Conservation (phyloP, 2,888 invertebrate genomes). For the Eugnorisma glareosa region DNA sequence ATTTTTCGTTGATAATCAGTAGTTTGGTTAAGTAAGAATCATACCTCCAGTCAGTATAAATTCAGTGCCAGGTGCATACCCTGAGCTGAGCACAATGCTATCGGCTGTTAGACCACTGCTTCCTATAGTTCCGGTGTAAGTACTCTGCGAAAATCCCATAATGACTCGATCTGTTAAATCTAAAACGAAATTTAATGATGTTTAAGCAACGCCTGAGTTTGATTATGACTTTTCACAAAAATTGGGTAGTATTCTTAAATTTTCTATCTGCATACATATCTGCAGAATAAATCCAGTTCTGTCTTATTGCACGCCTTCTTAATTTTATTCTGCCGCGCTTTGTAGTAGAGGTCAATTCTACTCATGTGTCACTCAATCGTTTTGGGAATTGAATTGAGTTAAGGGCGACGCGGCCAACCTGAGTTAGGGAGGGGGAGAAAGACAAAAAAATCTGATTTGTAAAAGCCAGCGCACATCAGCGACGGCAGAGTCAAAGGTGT, state of each 20-base stretch:
- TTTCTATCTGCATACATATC: too few species aligned
- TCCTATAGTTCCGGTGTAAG: conserved; percentile 75
- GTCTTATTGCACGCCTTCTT: not conserved
- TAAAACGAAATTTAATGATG: not conserved
- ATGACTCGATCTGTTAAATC: conserved; percentile 7
- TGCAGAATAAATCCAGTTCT: not conserved
- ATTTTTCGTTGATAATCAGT: not conserved
- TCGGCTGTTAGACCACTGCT: conserved; percentile 69
- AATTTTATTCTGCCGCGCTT: too few species aligned
- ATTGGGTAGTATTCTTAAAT: not conserved
- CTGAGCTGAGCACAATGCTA: conserved; percentile 73
- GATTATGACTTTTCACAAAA: not conserved
- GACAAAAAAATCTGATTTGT: too few species aligned
- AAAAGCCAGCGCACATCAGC: too few species aligned
- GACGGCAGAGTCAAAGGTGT: too few species aligned
- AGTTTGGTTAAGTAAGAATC: conserved; percentile 10
- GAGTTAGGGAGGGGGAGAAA: too few species aligned
- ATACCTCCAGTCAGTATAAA: conserved; percentile 78
- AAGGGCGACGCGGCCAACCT: too few species aligned
- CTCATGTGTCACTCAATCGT: too few species aligned
- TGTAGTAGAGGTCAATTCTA: too few species aligned
- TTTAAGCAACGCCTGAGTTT: not conserved
- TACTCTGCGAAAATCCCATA: conserved; percentile 42
- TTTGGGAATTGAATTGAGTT: too few species aligned
- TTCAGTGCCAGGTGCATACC: conserved; percentile 73